These are phyloP conservation scores for Catotricha subobsoleta DNA, from an alignment of 2,888 invertebrate genomes.

Conservation along the genomic window DNA sequence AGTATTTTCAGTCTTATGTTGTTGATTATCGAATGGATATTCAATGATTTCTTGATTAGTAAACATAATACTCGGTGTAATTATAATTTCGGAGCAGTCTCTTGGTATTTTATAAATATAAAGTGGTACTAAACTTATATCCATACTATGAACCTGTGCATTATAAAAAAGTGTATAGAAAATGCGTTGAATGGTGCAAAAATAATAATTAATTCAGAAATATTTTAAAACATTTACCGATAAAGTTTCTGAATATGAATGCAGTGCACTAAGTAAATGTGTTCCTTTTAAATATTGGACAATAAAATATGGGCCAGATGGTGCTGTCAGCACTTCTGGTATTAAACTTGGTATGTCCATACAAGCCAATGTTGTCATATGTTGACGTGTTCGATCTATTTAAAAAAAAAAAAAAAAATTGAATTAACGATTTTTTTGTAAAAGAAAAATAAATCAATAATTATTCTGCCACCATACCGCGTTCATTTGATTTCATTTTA, in stretches of 20 bases:
- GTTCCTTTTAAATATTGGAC: constrained; percentile 27
- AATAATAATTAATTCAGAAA: background rate
- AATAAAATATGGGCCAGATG: constrained; percentile 25
- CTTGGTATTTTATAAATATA: constrained; percentile 50
- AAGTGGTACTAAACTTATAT: constrained; percentile 44
- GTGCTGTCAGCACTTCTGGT: constrained; percentile 26
- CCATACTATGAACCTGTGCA: constrained; percentile 46
- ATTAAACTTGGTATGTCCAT: constrained; percentile 26
- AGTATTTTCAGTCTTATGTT: background rate
- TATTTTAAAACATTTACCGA: constrained; percentile 15
- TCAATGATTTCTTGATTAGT: constrained; percentile 32
- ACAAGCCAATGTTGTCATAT: constrained; percentile 20
- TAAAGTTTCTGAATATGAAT: constrained; percentile 24
- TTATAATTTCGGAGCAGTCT: constrained; percentile 39
- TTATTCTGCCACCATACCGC: background rate
- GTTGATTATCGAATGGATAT: background rate
- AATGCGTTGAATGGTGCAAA: background rate
- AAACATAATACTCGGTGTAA: constrained; percentile 51
- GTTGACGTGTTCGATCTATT: constrained; percentile 16
- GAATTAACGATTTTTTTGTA: background rate
- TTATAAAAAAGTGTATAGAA: constrained; percentile 7
- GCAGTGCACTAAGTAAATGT: constrained; percentile 27
- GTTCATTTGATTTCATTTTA: constrained; percentile 9
- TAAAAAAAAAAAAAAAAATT: background rate
- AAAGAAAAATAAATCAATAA: background rate